These are phyloP conservation scores for Hexactinellida sp. DNA, from an alignment of 37 sponge, comb jelly and placozoan species.

Conservation along the genomic window DNA sequence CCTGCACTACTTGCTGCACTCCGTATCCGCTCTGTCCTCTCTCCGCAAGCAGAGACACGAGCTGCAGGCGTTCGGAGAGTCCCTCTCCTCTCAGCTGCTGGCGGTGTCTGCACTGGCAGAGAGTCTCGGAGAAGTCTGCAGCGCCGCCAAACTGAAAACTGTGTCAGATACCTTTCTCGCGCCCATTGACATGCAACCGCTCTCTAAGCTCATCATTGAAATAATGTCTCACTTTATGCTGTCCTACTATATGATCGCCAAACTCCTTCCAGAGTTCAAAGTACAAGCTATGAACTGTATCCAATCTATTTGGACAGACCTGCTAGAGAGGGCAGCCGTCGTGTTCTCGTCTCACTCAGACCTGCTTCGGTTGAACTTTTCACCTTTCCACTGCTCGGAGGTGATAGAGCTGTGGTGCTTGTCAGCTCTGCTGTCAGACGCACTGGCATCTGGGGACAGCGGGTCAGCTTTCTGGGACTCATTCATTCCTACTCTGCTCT, in stretches of 20 bases:
- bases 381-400: background rate
- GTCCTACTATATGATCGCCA: background rate
- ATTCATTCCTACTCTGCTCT: background rate
- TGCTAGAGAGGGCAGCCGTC: background rate
- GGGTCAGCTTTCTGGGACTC: background rate
- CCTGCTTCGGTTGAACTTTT: background rate
- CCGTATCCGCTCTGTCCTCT: background rate
- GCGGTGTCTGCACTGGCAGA: background rate
- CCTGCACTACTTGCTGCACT: background rate
- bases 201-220: background rate
- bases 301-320: background rate
- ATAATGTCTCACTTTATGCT: background rate
- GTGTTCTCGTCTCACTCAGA: background rate
- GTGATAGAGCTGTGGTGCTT: background rate
- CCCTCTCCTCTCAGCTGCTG: background rate
- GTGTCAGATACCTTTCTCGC: background rate
- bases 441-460: background rate
- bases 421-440: background rate
- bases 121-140: background rate
- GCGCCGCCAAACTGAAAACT: background rate
- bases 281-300: background rate
- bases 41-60: background rate
- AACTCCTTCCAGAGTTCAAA: background rate
- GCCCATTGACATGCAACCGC: background rate
- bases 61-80: background rate